Evolutionary conservation across 2,888 invertebrate genomes (phyloP), one percentile per base, ranked within the genome.

Genomic region (Muscina levida): DNA sequence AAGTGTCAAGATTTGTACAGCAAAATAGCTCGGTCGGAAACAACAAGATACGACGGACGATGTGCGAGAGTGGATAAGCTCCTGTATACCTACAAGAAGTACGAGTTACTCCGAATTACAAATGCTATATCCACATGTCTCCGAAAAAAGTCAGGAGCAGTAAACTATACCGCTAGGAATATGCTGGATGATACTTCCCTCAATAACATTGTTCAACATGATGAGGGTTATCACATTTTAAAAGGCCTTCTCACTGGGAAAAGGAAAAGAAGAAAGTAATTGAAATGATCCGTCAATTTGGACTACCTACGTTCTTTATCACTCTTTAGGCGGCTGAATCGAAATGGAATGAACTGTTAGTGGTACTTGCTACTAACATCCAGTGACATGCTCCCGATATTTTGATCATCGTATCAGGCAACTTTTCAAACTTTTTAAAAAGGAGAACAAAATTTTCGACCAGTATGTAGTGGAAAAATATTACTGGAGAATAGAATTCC

Each of bases 401-500:
- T n/a, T n/a, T n/a, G n/a, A n/a, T n/a, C 67, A 73, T 37, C n/a
- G 77, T 11, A 71, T 74, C 1, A 46, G 71, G 1, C 73, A 75
- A 4, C 67, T 79, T 19, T 79, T 76, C n/a, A 62, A 62, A 24
- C 46, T 53, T n/a, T 71, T 81, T 42, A 81, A 77, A 26, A 13
- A 31, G 5, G n/a, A n/a, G 51, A 42, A 51, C 11, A 62, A 39
- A 0, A 62, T 62, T 24, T 72, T 72, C 17, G 39, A 53, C 1
- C 13, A 72, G 0, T 17, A 62, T 39, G 37, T 67, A 2, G 68
- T 77, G 13, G 6, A 46, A 5, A 31, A 74, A 39, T 74, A 44
- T 48, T 77, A 77, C 17, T 81, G 77, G 77, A 19, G 81, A 44
- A 67, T 81, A n/a, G 73, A 81, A 26, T 77, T 81, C 46, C 77